Percentiles rank a stretch among this genome's conserved stretches.
Conservation (phyloP, 2,113 vertebrate genomes). For the Sterna hirundo region DNA sequence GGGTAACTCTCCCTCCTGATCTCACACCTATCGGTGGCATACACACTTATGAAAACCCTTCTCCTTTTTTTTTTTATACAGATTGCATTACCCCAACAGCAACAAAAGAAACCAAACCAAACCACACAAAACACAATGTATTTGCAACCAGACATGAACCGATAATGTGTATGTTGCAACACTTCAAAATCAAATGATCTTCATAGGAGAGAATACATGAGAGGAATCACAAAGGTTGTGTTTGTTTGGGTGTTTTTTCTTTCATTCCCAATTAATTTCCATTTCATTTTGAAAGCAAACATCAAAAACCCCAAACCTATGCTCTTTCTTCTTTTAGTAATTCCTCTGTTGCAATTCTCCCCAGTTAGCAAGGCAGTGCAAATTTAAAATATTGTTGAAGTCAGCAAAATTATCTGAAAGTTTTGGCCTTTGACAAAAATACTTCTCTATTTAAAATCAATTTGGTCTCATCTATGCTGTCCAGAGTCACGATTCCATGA, state of each 20-base stretch:
- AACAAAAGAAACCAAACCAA: background rate
- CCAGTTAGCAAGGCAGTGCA: background rate
- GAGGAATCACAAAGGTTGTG: background rate
- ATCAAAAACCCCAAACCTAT: background rate
- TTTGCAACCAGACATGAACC: background rate
- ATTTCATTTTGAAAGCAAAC: background rate
- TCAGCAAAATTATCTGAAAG: background rate
- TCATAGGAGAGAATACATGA: background rate
- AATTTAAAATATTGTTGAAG: background rate
- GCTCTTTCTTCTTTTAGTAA: background rate
- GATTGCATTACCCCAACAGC: background rate
- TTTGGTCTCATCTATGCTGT: background rate
- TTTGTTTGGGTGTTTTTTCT: background rate
- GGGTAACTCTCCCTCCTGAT: background rate
- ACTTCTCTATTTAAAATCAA: background rate
- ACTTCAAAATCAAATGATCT: background rate
- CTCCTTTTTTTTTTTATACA: background rate
- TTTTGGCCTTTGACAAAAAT: background rate
- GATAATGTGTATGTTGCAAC: background rate
- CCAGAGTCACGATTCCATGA: background rate
- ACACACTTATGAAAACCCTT: fast-evolving
- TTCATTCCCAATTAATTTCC: background rate
- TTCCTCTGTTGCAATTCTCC: background rate
- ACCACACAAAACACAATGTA: background rate
- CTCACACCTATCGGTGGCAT: background rate